Evolutionary conservation across 2,797 vertebrate species (phyloP), one percentile per base, ranked within the genome.

Genomic region (Girardinus metallicus): DNA sequence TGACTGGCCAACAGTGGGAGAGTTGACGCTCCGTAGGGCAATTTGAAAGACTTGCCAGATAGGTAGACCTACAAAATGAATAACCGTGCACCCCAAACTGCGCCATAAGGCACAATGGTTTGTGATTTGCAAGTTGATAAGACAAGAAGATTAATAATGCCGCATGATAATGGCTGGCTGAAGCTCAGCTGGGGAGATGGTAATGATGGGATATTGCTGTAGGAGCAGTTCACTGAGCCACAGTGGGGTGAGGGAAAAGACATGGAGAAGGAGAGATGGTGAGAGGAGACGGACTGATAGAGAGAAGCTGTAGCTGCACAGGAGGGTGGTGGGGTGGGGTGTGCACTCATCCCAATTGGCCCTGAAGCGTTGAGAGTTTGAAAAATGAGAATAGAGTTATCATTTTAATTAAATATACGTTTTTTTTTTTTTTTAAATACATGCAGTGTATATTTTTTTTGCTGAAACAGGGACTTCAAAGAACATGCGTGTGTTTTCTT

Each of bases 121-220:
- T 98, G 97, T 98, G 98, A 99, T 99, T 99, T 99, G 98, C 98
- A 99, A 99, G 98, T 99, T 99, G 98, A 99, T 99, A 99, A 99
- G 98, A 99, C 98, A 99, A 98, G 98, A 99, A 99, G 98, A 99
- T 99, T 99, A 99, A 99, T 99, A 99, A 99, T 98, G 97, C 97
- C 95, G 97, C 97, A 97, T 98, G 97, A 97, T 99, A 99, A 98
- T 98, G 97, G 97, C 96, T 97, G 97, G 97, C 97, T 97, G 96
- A 96, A 96, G 97, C 97, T 97, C 98, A 98, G 98, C 98, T 99
- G 97, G 98, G 98, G 97, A 99, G 97, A 99, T 98, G 98, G 97
- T 99, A 99, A 99, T 99, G 98, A 99, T 98, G 96, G 97, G 97
- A 98, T 97, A 97, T 97, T 99, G 98, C 98, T 99, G 97, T 97